These are phyloP conservation scores for Elymnias hypermnestra DNA, from an alignment of 1,140 invertebrate species.

Conservation along the genomic window DNA sequence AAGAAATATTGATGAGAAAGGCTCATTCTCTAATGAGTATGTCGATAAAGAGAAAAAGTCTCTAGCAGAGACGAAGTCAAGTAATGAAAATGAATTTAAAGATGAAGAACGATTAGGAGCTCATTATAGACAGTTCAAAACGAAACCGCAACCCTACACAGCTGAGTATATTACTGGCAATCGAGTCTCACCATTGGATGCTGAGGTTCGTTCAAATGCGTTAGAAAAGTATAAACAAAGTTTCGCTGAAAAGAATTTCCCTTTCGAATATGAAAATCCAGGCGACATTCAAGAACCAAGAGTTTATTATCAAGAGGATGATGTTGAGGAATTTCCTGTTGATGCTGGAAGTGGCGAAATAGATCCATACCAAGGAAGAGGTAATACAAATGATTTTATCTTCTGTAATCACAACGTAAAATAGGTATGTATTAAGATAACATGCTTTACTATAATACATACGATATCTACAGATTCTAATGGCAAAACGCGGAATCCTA, in stretches of 20 bases:
- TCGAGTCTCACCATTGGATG: constrained; percentile 54
- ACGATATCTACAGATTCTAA: constrained; percentile 26
- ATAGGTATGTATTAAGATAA: no score
- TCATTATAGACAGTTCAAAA: constrained; percentile 58
- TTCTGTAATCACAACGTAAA: constrained; percentile 2
- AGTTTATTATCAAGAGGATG: constrained; percentile 73
- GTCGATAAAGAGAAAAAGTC: constrained; percentile 66
- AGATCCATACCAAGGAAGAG: constrained; percentile 48
- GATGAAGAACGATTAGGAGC: constrained; percentile 60
- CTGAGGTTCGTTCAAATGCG: constrained; percentile 59
- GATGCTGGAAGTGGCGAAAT: constrained; percentile 61
- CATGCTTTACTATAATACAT: no score
- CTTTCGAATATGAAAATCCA: constrained; percentile 68
- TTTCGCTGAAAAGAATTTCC: constrained; percentile 62
- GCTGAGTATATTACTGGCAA: constrained; percentile 61
- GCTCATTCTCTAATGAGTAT: constrained; percentile 24
- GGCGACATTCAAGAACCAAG: constrained; percentile 73
- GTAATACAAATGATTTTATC: constrained; percentile 18
- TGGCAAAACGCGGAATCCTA: constrained; percentile 38
- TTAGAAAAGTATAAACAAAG: constrained; percentile 65
- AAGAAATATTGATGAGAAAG: constrained; percentile 24
- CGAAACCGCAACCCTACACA: constrained; percentile 47
- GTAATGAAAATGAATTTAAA: constrained; percentile 31
- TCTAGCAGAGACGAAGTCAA: constrained; percentile 28
- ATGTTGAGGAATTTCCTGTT: constrained; percentile 58